Percentiles rank a stretch among this genome's conserved stretches.
phyloP scores from a whole-genome alignment of 1,140 invertebrate genomes.

The Lordiphosa clarofinis region DNA sequence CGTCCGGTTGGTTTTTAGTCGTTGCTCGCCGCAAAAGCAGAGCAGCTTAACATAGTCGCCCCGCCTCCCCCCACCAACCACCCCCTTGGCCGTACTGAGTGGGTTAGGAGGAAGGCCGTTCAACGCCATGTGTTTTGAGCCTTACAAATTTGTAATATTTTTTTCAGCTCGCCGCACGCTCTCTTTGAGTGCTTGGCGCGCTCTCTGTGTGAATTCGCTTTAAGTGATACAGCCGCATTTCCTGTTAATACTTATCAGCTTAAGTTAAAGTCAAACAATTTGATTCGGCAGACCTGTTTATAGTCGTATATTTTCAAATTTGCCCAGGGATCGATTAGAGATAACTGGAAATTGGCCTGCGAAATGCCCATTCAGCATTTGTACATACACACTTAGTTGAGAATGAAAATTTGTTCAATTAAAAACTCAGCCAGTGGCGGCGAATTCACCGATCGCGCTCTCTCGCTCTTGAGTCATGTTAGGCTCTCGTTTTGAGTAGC shows the following conservation, averaged over 20 bases:
- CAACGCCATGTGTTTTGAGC: conserved; percentile 10
- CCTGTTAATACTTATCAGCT: conserved; percentile 17
- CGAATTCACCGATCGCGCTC: conserved; percentile 34
- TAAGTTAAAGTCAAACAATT: background rate
- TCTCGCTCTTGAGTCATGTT: conserved; percentile 13
- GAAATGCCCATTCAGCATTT: conserved; percentile 38
- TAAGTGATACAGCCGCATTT: conserved; percentile 20
- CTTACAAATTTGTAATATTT: conserved; percentile 25
- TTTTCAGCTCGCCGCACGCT: conserved; percentile 10
- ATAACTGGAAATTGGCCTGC: conserved; percentile 4
- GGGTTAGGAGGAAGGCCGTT: conserved; percentile 26
- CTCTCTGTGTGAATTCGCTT: conserved; percentile 21
- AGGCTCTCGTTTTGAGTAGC: background rate
- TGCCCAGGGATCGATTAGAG: background rate
- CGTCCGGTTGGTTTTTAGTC: conserved; percentile 77
- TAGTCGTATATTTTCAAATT: background rate
- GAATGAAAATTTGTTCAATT: conserved; percentile 60
- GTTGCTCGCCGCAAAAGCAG: conserved; percentile 17
- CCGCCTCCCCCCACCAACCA: conserved; percentile 1
- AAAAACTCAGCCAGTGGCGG: conserved; percentile 28
- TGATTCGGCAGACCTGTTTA: too few species aligned
- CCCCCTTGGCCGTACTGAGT: background rate
- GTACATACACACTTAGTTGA: conserved; percentile 52
- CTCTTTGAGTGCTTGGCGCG: conserved; percentile 1
- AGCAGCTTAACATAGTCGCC: conserved; percentile 37